Percentiles rank a stretch among this genome's conserved stretches.
phyloP scores from a whole-genome alignment of 2,888 invertebrate species.

The Parapristionchus giblindavisi region DNA sequence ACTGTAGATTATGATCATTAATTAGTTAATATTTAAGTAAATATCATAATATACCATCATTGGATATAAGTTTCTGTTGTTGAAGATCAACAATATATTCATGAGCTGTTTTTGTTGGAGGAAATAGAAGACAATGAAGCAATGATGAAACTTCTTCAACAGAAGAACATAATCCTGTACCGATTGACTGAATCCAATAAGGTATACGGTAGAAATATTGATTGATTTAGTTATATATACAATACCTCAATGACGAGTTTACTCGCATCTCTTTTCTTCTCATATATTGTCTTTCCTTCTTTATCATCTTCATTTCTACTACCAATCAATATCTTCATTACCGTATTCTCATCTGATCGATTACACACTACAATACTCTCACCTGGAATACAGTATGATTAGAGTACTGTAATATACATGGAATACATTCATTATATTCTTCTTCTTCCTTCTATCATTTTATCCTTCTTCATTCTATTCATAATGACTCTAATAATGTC shows the following conservation, averaged over 20 bases:
- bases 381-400: background rate
- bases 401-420: background rate
- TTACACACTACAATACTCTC: slow-evolving; percentile 32
- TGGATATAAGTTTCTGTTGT: slow-evolving; percentile 5
- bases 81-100: slow-evolving; percentile 23
- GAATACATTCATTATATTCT: background rate
- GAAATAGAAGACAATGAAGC: slow-evolving; percentile 36
- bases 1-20: slow-evolving; percentile 7
- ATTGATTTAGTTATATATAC: no score
- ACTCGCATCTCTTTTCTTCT: slow-evolving; percentile 33
- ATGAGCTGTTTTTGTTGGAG: slow-evolving; percentile 36
- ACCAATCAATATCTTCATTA: slow-evolving; percentile 22
- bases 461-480: slow-evolving; percentile 31
- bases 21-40: no score
- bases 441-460: background rate
- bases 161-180: slow-evolving; percentile 19
- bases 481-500: slow-evolving; percentile 21
- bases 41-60: slow-evolving; percentile 10
- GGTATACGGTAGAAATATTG: no score
- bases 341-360: slow-evolving; percentile 17
- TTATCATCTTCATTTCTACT: background rate
- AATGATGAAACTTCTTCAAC: slow-evolving; percentile 36
- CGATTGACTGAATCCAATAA: slow-evolving; percentile 27
- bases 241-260: slow-evolving; percentile 38
- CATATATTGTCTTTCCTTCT: slow-evolving; percentile 11